Base-by-base conservation (phyloP, 2,113 vertebrate genomes). In the Verasper variegatus region DNA sequence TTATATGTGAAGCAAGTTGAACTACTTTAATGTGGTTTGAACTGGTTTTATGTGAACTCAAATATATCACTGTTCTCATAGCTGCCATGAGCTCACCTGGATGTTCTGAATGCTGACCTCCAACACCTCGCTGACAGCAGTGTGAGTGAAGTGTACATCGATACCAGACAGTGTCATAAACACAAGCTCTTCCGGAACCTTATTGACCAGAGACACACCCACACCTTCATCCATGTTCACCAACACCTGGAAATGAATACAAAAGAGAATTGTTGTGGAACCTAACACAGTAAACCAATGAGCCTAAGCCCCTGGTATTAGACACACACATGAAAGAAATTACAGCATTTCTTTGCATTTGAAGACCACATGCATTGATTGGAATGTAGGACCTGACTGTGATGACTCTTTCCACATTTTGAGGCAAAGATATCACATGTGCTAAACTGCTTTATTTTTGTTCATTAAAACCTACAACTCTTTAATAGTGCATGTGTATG, bases 181-280 rank as follows among this genome's bases (percentile, higher is more conserved):
- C 31, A 98, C 88, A 0, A 99, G 92, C 89, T 99, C 98, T 89
- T 99, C 98, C 2, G 98, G 97, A 70, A 95, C 88, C 89, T 98
- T 99, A 89, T 97, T 99, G 68, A 98, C 95, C 86, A 99, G 91
- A 66, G 98, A 99, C 62, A 99, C 86, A 0, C 98, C 98, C 40
- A 99, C 87, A 51, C 98, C 98, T 23, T 97, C 97, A 86, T 98
- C 96, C 74, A 99, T 78, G 79, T 94, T 97, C 82, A 99, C 94
- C 74, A 96, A 73, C 24, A 99, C 95, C 98, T 99, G 82, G 5
- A 17, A 27, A 51, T 2, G 1, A 73, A 62, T 0, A 71, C 52
- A 60, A 10, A 54, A 17, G 2, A 26, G 14, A 45, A 12, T 42
- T 2, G 21, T 5, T 61, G 40, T 51, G 20, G 6, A 23, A 61